Evolutionary conservation across 2,797 vertebrate genomes (phyloP), one percentile per base, ranked within the genome.

Genomic region (Neosilurus mollespiculum): DNA sequence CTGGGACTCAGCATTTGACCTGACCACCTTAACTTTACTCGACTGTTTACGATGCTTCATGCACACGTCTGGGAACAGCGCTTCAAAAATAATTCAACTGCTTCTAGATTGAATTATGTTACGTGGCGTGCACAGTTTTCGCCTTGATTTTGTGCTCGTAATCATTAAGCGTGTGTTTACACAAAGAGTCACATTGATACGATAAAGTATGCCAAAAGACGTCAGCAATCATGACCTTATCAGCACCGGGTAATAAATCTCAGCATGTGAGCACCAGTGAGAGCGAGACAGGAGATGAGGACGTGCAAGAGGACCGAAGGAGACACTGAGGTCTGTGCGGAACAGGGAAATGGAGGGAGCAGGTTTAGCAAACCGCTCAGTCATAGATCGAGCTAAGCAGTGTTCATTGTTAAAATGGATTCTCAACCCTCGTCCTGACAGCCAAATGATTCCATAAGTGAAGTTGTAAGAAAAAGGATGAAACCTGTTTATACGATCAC

Each of bases 321-420:
- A 24, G 58, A 24, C 22, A 20, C 16, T 2, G 53, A 54, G 70
- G 51, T 18, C 51, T 26, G 51, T 15, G 8, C 4, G 1, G 20
- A 59, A 76, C 56, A 37, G 73, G 56, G 56, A 76, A 59, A 3
- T 8, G 2, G 20, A 76, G 18, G 18, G 30, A 37, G 73, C 73
- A 37, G 56, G 73, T 37, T 11, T 22, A 22, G 56, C 73, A 22
- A n/a, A 43, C 8, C 4, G 4, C 8, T 8, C 43, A 43, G 1
- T 43, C 43, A 8, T 43, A 43, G 62, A 65, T 79, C 43, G 26
- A 78, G 75, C 34, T 78, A 20, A 66, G 51, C 77, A 79, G 77
- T 79, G 65, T 79, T 66, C 16, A 53, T 24, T 12, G 43, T 18
- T 10, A 15, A 22, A 18, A 11, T 12, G 16, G 58, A 4, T 43